Evolutionary conservation across 2,888 invertebrate genomes (phyloP).

Genomic region (Himalopsyche tibetana): DNA sequence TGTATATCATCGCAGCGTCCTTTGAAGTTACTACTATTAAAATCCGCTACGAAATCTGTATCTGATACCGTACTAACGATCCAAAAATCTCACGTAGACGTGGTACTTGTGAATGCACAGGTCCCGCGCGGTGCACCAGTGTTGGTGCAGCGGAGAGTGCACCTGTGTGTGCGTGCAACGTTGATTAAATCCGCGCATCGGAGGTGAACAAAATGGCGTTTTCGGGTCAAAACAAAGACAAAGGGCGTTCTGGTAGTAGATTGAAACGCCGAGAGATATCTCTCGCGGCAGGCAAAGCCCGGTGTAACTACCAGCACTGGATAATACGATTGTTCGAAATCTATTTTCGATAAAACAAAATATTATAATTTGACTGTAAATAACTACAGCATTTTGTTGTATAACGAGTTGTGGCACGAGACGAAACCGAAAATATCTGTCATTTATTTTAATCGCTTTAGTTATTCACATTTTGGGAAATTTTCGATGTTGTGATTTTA

Average conservation of each 20-base stretch:
- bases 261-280: background rate
- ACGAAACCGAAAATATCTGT: too few relatives aligned
- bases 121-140: background rate
- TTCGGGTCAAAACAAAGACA: conserved; percentile 33
- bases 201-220: conserved; percentile 42
- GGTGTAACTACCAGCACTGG: background rate
- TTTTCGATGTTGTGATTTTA: too few relatives aligned
- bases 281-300: background rate
- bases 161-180: conserved; percentile 13
- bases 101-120: background rate
- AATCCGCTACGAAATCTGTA: background rate
- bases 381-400: too few relatives aligned
- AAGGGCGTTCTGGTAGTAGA: background rate
- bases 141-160: conserved; percentile 8
- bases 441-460: too few relatives aligned
- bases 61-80: background rate
- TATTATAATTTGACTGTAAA: too few relatives aligned
- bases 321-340: too few relatives aligned
- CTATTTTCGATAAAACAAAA: too few relatives aligned
- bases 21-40: too few relatives aligned
- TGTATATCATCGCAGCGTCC: too few relatives aligned
- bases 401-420: too few relatives aligned
- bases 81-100: background rate
- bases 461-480: too few relatives aligned
- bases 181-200: background rate